A percentile compares a stretch with the other conserved stretches of the same genome.
phyloP scores from a whole-genome alignment of 2,797 vertebrate genomes.

The Pterois miles region DNA sequence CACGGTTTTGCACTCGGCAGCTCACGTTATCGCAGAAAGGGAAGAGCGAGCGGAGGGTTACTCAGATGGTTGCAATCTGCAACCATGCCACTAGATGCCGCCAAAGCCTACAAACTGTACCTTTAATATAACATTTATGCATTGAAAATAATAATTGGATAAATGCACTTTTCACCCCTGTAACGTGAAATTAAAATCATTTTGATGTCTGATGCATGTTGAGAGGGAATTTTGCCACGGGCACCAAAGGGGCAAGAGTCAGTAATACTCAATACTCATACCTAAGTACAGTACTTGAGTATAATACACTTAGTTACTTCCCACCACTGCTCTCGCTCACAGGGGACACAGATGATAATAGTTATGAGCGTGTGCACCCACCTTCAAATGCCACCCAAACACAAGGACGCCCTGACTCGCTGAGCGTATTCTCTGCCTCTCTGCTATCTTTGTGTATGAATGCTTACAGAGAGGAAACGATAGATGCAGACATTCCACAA shows the following conservation, averaged over 20 bases:
- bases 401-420: slow-evolving; percentile 48
- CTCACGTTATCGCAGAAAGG: too few relatives aligned
- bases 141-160: too few relatives aligned
- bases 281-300: neutral
- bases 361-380: slow-evolving; percentile 8
- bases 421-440: slow-evolving; percentile 36
- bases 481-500: slow-evolving; percentile 83
- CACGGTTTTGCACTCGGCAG: too few relatives aligned
- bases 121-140: neutral
- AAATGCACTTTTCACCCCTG: too few relatives aligned
- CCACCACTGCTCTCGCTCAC: neutral
- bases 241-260: too few relatives aligned
- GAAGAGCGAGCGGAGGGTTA: too few relatives aligned
- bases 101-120: too few relatives aligned
- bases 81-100: too few relatives aligned
- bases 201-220: too few relatives aligned
- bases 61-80: too few relatives aligned
- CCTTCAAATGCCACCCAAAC: slow-evolving; percentile 50
- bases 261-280: neutral
- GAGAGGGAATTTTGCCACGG: too few relatives aligned
- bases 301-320: slow-evolving; percentile 16
- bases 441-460: slow-evolving; percentile 71
- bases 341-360: neutral
- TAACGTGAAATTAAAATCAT: too few relatives aligned
- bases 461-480: slow-evolving; percentile 77